Evolutionary conservation across 1,140 invertebrate genomes (phyloP), one percentile per base, ranked within the genome.

Genomic region (Drosophila ambigua): DNA sequence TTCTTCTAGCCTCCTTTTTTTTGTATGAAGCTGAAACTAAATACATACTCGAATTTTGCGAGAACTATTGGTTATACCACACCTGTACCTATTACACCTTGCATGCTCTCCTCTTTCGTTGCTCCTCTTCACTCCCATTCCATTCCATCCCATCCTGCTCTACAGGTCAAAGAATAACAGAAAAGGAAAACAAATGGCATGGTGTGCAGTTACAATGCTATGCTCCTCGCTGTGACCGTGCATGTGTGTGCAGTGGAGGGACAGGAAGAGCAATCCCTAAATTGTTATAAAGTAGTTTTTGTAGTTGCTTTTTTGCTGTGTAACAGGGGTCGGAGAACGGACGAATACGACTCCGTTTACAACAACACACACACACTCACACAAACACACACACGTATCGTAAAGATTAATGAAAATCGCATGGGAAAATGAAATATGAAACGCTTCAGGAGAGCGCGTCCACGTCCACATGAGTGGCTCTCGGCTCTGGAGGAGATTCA

Each of bases 371-470:
- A 58, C n/a, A 41, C 41, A 41, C 41, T 15, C 23, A 62, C 31
- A 59, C 15, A 13, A n/a, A n/a, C 15, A 72, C 31, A 59, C 39
- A 60, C 43, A 39, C 51, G 58, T 26, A 49, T 13, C 53, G 51
- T 67, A 23, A 74, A 82, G 79, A 82, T 81, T 81, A 77, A 82
- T 82, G 79, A 66, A 77, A 82, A 82, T 82, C 79, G 79, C 79
- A 62, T 82, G 79, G 79, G 74, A 82, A 82, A 82, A 74, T 82
- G 73, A 82, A 82, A 82, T 82, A 82, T 82, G 79, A 77, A 69
- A 77, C 69, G 52, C 69, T 74, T 28, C 49, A 59, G 28, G 49
- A 66, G 66, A 57, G 48, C 52, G 52, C 39, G 35, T 13, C 35
- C 3, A n/a, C 51, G 26, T 46, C 44, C 48, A 53, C 71, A 66